These are phyloP conservation scores for Boulengeromyrus knoepffleri DNA, from an alignment of 2,113 vertebrate genomes.

Conservation along the genomic window DNA sequence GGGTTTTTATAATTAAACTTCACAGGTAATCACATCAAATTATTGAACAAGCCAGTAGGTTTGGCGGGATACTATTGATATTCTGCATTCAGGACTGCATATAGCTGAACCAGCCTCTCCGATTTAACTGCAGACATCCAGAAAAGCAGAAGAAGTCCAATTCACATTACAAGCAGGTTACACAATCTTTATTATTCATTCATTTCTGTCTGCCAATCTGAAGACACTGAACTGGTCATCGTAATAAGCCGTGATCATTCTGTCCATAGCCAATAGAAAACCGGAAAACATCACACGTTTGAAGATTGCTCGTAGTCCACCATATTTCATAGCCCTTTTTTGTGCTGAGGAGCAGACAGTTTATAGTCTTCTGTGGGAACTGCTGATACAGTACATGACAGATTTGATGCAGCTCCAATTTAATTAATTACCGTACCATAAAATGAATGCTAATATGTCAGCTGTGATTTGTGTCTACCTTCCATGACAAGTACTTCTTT, in stretches of 20 bases:
- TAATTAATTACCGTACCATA: not conserved
- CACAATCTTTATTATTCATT: not conserved
- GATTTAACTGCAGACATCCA: not conserved
- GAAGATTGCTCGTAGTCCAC: not conserved
- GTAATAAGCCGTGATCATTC: not conserved
- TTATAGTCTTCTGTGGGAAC: not conserved
- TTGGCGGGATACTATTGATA: not conserved
- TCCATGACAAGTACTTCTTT: not conserved
- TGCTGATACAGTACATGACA: constrained; percentile 4
- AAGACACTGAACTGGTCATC: not conserved
- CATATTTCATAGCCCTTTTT: not conserved
- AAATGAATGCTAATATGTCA: not conserved
- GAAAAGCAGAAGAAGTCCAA: not conserved
- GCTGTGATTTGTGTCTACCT: not conserved
- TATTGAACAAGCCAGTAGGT: constrained; percentile 28
- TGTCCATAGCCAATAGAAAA: not conserved
- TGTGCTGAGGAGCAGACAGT: not conserved
- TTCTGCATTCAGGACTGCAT: not conserved
- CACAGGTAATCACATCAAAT: constrained; percentile 53
- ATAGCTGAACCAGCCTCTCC: not conserved
- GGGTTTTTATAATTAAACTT: constrained; percentile 52
- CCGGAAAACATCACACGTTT: not conserved
- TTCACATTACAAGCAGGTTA: not conserved
- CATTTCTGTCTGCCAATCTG: not conserved
- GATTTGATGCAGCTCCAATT: constrained; percentile 2